Evolutionary conservation across 2,113 vertebrate species (phyloP).

Genomic region (Alces alces): DNA sequence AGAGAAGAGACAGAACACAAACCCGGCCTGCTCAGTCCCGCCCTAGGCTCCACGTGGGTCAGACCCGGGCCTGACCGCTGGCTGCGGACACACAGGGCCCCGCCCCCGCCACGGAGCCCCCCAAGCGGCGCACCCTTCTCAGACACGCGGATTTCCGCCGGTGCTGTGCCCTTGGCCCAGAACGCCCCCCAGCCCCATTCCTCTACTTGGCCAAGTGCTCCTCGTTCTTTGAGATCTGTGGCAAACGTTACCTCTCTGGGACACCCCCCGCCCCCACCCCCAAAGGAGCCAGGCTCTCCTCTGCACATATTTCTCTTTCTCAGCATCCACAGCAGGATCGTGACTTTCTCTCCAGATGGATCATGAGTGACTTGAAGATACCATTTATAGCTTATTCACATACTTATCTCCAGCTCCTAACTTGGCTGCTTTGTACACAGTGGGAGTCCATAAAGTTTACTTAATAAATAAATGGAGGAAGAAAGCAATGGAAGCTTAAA

Average conservation of each 20-base stretch:
- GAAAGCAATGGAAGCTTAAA: neutral
- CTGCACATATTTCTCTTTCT: neutral
- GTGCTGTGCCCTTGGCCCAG: neutral
- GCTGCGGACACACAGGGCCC: neutral
- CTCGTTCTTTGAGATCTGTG: neutral
- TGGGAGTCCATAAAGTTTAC: neutral
- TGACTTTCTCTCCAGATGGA: slow-evolving; percentile 5
- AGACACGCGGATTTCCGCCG: neutral
- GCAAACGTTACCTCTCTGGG: neutral
- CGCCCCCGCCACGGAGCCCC: rapidly evolving
- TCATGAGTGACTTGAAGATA: neutral
- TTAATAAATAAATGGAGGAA: slow-evolving; percentile 21
- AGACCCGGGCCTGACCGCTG: neutral
- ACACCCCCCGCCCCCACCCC: neutral
- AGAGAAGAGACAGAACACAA: neutral
- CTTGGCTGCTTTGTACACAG: neutral
- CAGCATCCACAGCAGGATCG: neutral
- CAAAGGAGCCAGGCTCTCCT: neutral
- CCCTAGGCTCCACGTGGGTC: neutral
- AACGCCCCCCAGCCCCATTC: neutral
- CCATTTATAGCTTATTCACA: neutral
- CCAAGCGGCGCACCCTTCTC: neutral
- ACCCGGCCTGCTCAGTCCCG: neutral
- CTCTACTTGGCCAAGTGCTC: neutral
- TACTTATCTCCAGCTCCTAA: neutral